phyloP scores from a whole-genome alignment of 1,140 invertebrate genomes.

The Megalopta genalis region DNA sequence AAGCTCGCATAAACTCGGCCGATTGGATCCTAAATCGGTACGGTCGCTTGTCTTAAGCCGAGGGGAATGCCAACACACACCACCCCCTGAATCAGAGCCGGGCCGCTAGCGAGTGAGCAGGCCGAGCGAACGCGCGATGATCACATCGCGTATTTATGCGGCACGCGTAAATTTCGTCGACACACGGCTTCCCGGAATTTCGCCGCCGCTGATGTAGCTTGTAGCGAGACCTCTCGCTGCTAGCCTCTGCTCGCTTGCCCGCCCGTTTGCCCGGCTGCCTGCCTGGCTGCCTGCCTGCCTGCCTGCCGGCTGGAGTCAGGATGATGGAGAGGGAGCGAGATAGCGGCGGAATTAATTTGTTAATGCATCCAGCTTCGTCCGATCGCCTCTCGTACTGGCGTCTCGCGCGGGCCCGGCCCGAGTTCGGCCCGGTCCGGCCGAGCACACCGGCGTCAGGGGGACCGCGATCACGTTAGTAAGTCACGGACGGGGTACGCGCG shows the following conservation, averaged over 20 bases:
- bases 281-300: too few relatives aligned
- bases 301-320: slow-evolving; percentile 15
- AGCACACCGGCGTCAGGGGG: neutral
- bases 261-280: too few relatives aligned
- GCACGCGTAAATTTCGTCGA: slow-evolving; percentile 64
- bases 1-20: slow-evolving; percentile 70
- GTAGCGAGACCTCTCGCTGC: slow-evolving; percentile 17
- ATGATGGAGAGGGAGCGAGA: slow-evolving; percentile 50
- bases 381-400: neutral
- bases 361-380: slow-evolving; percentile 52
- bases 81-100: slow-evolving; percentile 55
- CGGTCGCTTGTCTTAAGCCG: slow-evolving; percentile 64
- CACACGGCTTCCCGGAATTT: slow-evolving; percentile 61
- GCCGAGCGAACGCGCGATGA: slow-evolving; percentile 44
- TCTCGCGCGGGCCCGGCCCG: neutral
- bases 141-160: slow-evolving; percentile 67
- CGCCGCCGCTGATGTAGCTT: slow-evolving; percentile 33
- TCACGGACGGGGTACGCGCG: slow-evolving; percentile 29
- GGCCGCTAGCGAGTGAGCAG: slow-evolving; percentile 10
- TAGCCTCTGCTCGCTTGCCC: neutral
- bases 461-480: slow-evolving; percentile 51
- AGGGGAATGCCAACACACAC: slow-evolving; percentile 55
- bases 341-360: slow-evolving; percentile 62
- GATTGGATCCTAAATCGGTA: slow-evolving; percentile 71
- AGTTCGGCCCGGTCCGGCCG: too few relatives aligned